These are phyloP conservation scores for Anguilla anguilla DNA, from an alignment of 2,797 vertebrate species.

Conservation along the genomic window DNA sequence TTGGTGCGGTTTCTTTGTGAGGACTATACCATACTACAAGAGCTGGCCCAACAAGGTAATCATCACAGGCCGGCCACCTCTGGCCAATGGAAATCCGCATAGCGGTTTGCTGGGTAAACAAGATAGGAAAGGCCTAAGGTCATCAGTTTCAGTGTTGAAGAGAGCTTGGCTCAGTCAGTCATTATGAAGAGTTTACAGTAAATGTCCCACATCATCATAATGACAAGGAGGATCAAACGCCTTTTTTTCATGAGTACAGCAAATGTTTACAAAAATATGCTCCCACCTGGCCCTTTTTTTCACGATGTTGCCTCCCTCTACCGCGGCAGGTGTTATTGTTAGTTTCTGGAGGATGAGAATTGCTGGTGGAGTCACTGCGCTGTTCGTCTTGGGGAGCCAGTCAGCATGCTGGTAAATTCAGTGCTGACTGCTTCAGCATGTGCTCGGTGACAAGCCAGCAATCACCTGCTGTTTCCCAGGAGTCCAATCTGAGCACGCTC, in stretches of 20 bases:
- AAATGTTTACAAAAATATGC: not conserved
- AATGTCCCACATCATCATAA: not conserved
- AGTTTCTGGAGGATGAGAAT: not conserved
- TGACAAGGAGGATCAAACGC: not conserved
- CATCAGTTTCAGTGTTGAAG: not conserved
- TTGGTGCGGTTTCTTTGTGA: not conserved
- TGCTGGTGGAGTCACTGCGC: not conserved
- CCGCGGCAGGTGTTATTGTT: not conserved
- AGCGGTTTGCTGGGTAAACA: not conserved
- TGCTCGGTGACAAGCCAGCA: not conserved
- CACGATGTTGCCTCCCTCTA: not conserved
- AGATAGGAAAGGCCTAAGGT: slow-evolving; percentile 1
- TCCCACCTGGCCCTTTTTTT: not conserved
- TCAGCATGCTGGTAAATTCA: not conserved
- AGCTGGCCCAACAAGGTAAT: not conserved
- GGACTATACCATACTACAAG: not conserved
- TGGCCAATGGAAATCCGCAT: not conserved
- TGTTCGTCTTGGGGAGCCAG: not conserved
- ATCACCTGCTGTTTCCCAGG: slow-evolving; percentile 2
- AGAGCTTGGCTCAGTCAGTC: not conserved
- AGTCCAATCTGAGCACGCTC: not conserved
- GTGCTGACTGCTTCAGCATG: not conserved
- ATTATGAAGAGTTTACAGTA: not conserved
- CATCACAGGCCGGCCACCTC: not conserved
- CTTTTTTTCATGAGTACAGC: not conserved